Conservation (phyloP, 53 echinoderm and acorn worm genomes). For the Hippasteria phrygiana region DNA sequence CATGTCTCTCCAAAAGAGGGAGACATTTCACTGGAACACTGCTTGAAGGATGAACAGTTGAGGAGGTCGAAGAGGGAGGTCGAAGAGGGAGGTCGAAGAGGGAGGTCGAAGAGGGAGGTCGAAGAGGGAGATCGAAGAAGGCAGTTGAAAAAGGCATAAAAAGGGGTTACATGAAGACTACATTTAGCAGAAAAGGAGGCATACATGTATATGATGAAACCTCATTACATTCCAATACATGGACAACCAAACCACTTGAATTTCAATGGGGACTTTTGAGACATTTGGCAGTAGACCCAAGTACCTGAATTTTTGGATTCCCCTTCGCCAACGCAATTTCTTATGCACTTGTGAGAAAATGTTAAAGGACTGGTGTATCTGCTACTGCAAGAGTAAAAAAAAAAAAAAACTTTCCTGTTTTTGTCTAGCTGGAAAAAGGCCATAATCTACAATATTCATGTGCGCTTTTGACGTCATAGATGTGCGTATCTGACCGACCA, state of each 20-base stretch:
- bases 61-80: background rate
- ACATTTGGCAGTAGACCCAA: too few species aligned
- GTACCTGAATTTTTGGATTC: too few species aligned
- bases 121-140: too few species aligned
- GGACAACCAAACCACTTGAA: background rate
- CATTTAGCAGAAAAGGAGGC: too few species aligned
- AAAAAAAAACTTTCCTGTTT: background rate
- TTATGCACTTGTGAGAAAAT: too few species aligned
- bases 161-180: too few species aligned
- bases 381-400: background rate
- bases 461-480: constrained; percentile 44
- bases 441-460: constrained; percentile 11
- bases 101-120: background rate
- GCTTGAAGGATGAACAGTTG: background rate
- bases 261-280: background rate
- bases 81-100: background rate
- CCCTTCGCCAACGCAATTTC: too few species aligned
- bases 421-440: background rate
- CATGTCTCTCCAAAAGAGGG: background rate
- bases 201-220: too few species aligned
- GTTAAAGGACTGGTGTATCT: background rate
- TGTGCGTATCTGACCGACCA: constrained; percentile 67
- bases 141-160: too few species aligned
- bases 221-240: background rate
- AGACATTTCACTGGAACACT: constrained; percentile 50